Percentiles rank a stretch among this genome's conserved stretches.
Evolutionary conservation across 2,113 vertebrate genomes (phyloP).

Genomic region (Pteropus alecto): DNA sequence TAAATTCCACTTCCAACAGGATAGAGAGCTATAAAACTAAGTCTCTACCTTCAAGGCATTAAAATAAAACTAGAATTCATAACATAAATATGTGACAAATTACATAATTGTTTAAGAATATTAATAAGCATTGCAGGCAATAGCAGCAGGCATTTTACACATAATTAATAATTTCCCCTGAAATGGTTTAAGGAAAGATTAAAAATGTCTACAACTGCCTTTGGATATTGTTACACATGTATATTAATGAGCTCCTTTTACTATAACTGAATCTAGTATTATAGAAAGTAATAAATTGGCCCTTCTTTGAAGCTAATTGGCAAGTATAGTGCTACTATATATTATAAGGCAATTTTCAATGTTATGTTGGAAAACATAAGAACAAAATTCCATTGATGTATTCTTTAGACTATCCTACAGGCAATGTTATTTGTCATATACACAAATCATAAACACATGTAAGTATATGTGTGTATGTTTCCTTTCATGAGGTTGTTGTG

Average conservation of each 20-base stretch:
- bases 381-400: not conserved
- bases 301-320: not conserved
- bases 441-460: not conserved
- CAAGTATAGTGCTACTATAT: not conserved
- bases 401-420: not conserved
- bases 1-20: not conserved
- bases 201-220: not conserved
- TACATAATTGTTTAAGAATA: not conserved
- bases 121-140: not conserved
- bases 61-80: not conserved
- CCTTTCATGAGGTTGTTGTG: not conserved
- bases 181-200: not conserved
- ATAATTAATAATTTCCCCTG: slow-evolving; percentile 35
- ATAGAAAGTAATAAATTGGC: not conserved
- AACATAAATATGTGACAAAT: slow-evolving; percentile 28
- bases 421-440: not conserved
- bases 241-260: not conserved
- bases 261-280: not conserved
- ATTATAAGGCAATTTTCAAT: not conserved
- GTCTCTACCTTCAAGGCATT: not conserved
- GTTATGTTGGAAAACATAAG: not conserved
- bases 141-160: not conserved
- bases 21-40: not conserved
- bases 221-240: not conserved
- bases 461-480: not conserved